Conservation (phyloP, 2,797 vertebrate genomes). For the Bradypus variegatus region DNA sequence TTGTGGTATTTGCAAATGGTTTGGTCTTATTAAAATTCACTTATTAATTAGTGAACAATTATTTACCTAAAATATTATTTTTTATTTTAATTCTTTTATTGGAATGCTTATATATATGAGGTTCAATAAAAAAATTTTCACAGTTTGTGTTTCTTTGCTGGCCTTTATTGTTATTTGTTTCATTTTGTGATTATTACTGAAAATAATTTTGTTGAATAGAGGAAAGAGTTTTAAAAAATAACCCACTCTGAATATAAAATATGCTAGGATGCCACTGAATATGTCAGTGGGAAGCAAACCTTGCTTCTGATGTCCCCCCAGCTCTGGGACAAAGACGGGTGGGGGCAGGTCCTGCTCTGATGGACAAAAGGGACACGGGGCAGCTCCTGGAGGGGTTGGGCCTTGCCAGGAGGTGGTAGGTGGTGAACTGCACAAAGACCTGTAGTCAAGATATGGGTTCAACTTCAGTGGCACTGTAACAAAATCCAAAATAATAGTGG, state of each 20-base stretch:
- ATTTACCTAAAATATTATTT: constrained; percentile 40
- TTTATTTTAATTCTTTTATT: neutral
- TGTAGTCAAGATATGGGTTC: neutral
- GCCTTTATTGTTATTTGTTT: neutral
- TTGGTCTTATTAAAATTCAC: constrained; percentile 46
- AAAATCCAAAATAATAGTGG: neutral
- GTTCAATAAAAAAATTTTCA: constrained; percentile 1
- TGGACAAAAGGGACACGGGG: neutral
- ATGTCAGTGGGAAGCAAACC: no score
- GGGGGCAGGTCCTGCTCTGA: neutral
- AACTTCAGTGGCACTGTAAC: neutral
- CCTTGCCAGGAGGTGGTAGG: neutral
- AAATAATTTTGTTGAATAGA: constrained; percentile 10
- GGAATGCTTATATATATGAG: neutral
- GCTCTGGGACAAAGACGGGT: neutral
- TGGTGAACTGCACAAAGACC: neutral
- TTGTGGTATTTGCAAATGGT: constrained; percentile 33
- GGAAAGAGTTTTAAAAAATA: neutral
- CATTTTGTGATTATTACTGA: constrained; percentile 7
- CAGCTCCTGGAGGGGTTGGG: neutral
- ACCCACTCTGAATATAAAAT: neutral
- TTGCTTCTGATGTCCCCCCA: neutral
- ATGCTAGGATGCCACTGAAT: neutral
- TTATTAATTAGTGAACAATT: constrained; percentile 46
- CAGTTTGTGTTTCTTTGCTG: constrained; percentile 22